phyloP scores from a whole-genome alignment of 1,140 invertebrate genomes.

The Agraylea sexmaculata region DNA sequence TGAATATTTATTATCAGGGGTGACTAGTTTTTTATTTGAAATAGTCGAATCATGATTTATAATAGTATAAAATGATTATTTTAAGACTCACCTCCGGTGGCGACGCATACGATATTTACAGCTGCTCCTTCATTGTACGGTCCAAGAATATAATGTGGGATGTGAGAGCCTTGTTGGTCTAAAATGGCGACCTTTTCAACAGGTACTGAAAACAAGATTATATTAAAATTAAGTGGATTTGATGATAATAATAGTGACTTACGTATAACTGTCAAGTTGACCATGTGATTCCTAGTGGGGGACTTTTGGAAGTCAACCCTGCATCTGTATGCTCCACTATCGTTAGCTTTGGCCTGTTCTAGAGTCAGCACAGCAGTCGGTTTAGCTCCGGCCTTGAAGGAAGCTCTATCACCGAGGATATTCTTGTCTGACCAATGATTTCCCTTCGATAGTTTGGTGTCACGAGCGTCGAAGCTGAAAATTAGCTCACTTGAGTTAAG shows the following conservation, averaged over 20 bases:
- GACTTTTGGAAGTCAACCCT: conserved; percentile 70
- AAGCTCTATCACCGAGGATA: conserved; percentile 42
- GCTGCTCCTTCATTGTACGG: conserved; percentile 57
- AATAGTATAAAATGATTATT: too few relatives aligned
- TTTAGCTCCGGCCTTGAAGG: conserved; percentile 37
- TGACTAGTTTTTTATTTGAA: too few relatives aligned
- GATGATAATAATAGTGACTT: conserved; percentile 32
- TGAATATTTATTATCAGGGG: too few relatives aligned
- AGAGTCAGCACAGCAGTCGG: conserved; percentile 51
- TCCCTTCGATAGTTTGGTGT: conserved; percentile 38
- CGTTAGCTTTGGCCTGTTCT: conserved; percentile 48
- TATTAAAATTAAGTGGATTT: not conserved
- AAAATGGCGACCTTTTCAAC: conserved; percentile 52
- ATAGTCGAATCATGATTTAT: too few relatives aligned
- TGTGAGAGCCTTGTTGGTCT: conserved; percentile 48
- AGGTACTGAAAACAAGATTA: conserved; percentile 44
- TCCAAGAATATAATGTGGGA: conserved; percentile 50
- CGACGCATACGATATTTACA: conserved; percentile 55
- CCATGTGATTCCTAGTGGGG: conserved; percentile 66
- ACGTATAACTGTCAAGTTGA: conserved; percentile 73
- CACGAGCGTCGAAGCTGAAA: conserved; percentile 50
- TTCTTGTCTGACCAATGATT: conserved; percentile 48
- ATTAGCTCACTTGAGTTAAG: too few relatives aligned
- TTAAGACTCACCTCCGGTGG: conserved; percentile 51
- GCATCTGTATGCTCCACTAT: conserved; percentile 65